A percentile compares a stretch with the other conserved stretches of the same genome.
Conservation (phyloP, 1,140 invertebrate species). For the Elymnias hypermnestra region DNA sequence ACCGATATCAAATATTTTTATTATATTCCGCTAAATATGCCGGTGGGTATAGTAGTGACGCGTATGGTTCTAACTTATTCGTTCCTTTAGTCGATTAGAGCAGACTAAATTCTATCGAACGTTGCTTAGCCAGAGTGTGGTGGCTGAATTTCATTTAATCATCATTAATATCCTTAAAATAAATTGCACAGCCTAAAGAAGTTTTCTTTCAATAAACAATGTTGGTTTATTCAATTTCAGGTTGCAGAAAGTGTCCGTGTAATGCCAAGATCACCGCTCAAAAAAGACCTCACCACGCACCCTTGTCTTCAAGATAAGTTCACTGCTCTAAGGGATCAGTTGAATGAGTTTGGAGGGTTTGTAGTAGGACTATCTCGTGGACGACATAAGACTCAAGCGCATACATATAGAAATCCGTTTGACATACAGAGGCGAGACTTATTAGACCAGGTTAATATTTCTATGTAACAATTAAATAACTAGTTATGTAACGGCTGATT, state of each 20-base stretch:
- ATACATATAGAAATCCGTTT: conserved; percentile 95
- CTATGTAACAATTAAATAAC: neutral
- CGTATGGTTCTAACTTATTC: too few species aligned
- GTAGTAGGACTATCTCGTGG: conserved; percentile 82
- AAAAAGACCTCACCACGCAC: conserved; percentile 88
- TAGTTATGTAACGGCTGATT: too few species aligned
- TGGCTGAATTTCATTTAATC: too few species aligned
- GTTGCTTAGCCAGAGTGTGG: too few species aligned
- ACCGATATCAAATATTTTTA: too few species aligned
- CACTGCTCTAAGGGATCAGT: conserved; percentile 85
- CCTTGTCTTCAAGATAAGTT: conserved; percentile 90
- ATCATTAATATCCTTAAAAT: too few species aligned
- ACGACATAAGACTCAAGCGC: conserved; percentile 79
- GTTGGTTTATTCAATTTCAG: conserved; percentile 32
- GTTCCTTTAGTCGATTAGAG: too few species aligned
- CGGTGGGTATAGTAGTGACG: neutral
- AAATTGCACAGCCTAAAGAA: too few species aligned
- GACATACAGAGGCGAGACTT: conserved; percentile 93
- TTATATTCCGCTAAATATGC: too few species aligned
- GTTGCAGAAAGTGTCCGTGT: conserved; percentile 85
- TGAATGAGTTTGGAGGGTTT: conserved; percentile 92
- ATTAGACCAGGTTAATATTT: conserved; percentile 84
- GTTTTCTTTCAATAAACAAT: too few species aligned
- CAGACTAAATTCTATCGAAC: too few species aligned
- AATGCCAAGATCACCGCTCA: conserved; percentile 79